Evolutionary conservation across 1,140 invertebrate species (phyloP).

Genomic region (Atta texana): DNA sequence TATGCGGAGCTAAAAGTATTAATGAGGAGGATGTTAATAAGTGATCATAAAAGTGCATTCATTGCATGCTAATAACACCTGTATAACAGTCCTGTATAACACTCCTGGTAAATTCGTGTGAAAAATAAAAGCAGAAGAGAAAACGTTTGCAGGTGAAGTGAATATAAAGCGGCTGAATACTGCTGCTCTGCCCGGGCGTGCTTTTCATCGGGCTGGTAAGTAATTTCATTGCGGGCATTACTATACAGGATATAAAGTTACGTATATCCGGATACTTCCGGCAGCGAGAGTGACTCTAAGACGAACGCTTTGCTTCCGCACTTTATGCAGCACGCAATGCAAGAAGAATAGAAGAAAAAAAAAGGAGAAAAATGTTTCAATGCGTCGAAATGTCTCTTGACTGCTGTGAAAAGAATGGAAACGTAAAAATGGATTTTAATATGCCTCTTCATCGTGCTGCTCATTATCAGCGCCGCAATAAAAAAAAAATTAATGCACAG

Average conservation of each 20-base stretch:
- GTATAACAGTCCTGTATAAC: not conserved
- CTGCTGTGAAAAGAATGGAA: slow-evolving; percentile 30
- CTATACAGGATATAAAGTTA: slow-evolving; percentile 52
- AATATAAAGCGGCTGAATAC: slow-evolving; percentile 51
- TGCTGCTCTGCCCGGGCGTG: not conserved
- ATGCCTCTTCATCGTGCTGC: slow-evolving; percentile 13
- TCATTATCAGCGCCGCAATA: not conserved
- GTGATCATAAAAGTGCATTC: not conserved
- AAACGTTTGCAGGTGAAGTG: not conserved
- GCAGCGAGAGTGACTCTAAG: slow-evolving; percentile 21
- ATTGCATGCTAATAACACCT: slow-evolving; percentile 23
- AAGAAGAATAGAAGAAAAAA: not conserved
- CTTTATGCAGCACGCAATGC: slow-evolving; percentile 30
- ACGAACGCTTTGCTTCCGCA: slow-evolving; percentile 6
- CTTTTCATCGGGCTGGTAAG: slow-evolving; percentile 11
- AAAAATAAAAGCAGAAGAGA: not conserved
- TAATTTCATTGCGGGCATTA: slow-evolving; percentile 61
- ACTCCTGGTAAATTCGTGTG: not conserved
- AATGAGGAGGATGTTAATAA: not conserved
- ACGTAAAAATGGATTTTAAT: slow-evolving; percentile 52
- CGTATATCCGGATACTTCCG: slow-evolving; percentile 32
- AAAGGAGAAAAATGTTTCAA: slow-evolving; percentile 25
- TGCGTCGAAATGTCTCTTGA: slow-evolving; percentile 42
- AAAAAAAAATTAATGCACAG: slow-evolving; percentile 33
- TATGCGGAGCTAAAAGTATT: not conserved